These are phyloP conservation scores for Acrossocheilus fasciatus DNA, from an alignment of 2,797 vertebrate genomes.

Conservation along the genomic window DNA sequence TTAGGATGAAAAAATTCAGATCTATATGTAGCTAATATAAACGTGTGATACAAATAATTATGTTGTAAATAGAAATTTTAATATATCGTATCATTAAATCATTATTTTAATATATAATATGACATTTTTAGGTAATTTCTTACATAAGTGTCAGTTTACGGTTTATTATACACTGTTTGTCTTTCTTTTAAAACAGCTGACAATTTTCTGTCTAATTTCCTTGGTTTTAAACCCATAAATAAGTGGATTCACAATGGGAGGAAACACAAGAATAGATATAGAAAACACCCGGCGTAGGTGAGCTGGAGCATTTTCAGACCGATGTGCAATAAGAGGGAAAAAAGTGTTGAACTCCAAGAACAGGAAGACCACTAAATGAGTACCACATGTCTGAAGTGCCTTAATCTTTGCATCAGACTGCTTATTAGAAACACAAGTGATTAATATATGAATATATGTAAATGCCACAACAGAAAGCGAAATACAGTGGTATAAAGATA, in stretches of 20 bases:
- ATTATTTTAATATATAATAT: not conserved
- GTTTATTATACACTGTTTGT: not conserved
- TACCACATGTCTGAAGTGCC: constrained; percentile 74
- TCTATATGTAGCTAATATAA: not conserved
- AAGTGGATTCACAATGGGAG: constrained; percentile 76
- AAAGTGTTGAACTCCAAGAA: constrained; percentile 65
- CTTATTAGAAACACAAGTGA: constrained; percentile 66
- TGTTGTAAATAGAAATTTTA: not conserved
- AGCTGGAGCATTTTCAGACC: constrained; percentile 63
- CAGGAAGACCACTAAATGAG: constrained; percentile 73
- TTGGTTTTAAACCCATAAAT: constrained; percentile 78
- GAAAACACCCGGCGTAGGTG: constrained; percentile 69
- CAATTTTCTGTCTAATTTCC: constrained; percentile 69
- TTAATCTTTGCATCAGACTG: constrained; percentile 65
- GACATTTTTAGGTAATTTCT: not conserved
- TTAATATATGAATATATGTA: constrained; percentile 82
- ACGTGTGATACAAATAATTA: not conserved
- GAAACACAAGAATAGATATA: constrained; percentile 69
- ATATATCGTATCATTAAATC: not conserved
- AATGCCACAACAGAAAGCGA: constrained; percentile 72
- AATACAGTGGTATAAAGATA: constrained; percentile 59
- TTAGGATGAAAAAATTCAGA: not conserved
- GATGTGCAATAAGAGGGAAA: constrained; percentile 65
- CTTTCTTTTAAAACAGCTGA: constrained; percentile 22
- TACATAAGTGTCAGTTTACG: not conserved